A percentile compares a stretch with the other conserved stretches of the same genome.
phyloP scores from a whole-genome alignment of 2,888 invertebrate genomes.

The Saturnia pavonia region DNA sequence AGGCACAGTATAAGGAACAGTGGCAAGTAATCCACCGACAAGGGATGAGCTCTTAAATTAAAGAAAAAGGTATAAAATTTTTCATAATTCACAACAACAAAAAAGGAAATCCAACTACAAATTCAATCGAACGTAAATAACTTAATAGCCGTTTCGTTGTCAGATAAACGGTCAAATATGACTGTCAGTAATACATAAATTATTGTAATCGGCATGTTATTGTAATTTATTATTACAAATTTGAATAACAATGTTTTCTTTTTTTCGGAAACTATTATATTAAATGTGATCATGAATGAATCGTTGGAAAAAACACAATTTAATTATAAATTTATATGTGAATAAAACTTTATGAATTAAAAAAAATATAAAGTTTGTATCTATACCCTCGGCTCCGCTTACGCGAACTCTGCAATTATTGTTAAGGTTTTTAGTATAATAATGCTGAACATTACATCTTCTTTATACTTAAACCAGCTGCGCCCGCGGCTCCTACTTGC shows the following conservation, averaged over 20 bases:
- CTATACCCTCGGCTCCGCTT: too few species aligned
- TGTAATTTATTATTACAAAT: background rate
- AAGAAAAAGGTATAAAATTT: background rate
- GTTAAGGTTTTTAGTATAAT: too few species aligned
- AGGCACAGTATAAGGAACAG: too few species aligned
- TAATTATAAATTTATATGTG: background rate
- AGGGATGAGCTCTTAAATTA: too few species aligned
- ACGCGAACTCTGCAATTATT: too few species aligned
- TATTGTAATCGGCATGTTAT: background rate
- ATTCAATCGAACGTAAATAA: background rate
- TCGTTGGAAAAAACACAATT: background rate
- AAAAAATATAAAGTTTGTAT: background rate
- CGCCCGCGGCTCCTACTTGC: too few species aligned
- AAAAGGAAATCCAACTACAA: background rate
- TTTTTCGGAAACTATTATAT: background rate
- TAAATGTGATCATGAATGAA: background rate
- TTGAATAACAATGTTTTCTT: background rate
- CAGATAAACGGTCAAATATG: background rate
- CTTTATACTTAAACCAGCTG: too few species aligned
- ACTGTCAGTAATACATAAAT: conserved; percentile 5
- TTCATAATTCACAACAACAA: background rate
- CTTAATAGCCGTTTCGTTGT: background rate
- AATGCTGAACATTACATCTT: too few species aligned
- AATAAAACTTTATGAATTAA: background rate
- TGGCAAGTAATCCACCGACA: too few species aligned